Base-by-base conservation (phyloP, 2,113 vertebrate species). In the Limnothrissa miodon region DNA sequence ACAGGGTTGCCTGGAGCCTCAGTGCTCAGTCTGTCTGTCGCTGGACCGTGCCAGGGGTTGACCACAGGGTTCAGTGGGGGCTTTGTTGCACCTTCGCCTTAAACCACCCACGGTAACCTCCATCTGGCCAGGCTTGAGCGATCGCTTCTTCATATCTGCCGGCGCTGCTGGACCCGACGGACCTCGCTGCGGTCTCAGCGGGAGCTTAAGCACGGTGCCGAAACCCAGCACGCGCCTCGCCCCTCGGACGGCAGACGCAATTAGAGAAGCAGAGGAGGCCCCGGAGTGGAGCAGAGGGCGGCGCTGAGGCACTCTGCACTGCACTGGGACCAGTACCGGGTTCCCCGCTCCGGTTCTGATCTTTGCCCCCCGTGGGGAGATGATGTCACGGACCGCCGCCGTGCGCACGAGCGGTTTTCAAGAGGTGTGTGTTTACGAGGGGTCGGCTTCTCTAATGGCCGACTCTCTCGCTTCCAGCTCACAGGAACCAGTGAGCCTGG, bases 311-410 rank as follows among this genome's bases (percentile, higher is more conserved):
- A 10, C 5, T 9, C n/a, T 33, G 25, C n/a, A 25, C 7, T 66
- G 59, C 59, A n/a, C 25, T 66, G 59, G 59, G 59, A 66, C 59
- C 59, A 25, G 59, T 10, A 66, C 59, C 59, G 59, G 66, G 66
- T 74, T 36, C 66, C 66, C 53, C 10, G 45, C 78, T 33, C 10
- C 29, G 53, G 79, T 80, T 88, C 79, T 86, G 83, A 82, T 83
- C 83, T 87, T 33, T 46, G 66, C 29, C 51, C 19, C 46, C 11
- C 51, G 74, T 39, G 2, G 80, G 82, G 62, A 87, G 84, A 84
- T 92, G 86, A 92, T 89, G 90, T 91, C 89, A 92, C 87, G 78
- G 86, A 87, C 86, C 79, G 0, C 33, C n/a, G 39, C 13, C 17
- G 83, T 44, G 62, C 66, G 66, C 66, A 74, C 66, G 66, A 74